phyloP scores from a whole-genome alignment of 2,113 vertebrate species.

The Orthonyx spaldingii region DNA sequence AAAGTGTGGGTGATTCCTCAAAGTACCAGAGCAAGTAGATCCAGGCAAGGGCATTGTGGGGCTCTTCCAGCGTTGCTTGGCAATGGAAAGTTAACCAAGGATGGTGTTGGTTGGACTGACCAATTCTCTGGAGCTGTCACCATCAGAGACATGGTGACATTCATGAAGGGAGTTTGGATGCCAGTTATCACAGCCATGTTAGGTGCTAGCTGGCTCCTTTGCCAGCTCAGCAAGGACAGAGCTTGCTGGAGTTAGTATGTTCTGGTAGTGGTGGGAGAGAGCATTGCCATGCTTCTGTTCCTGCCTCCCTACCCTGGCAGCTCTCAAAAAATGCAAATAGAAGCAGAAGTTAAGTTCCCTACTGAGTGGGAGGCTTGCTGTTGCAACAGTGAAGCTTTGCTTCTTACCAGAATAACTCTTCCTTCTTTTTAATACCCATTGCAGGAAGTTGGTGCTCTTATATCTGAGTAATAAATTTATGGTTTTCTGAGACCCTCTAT shows the following conservation, averaged over 20 bases:
- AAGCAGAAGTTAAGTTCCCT: neutral
- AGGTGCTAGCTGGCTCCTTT: neutral
- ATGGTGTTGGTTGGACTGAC: neutral
- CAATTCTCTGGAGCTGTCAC: neutral
- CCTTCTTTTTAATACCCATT: neutral
- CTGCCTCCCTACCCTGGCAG: neutral
- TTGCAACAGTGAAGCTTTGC: neutral
- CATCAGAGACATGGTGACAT: neutral
- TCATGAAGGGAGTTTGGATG: neutral
- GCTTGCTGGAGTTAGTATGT: neutral
- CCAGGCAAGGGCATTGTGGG: neutral
- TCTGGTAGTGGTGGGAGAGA: neutral
- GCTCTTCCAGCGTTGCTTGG: neutral
- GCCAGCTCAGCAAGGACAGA: neutral
- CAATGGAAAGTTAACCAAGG: neutral
- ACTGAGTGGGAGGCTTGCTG: neutral
- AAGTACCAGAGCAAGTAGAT: neutral
- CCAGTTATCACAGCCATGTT: neutral
- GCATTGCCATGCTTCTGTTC: neutral
- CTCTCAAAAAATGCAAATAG: neutral
- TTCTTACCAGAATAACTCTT: neutral
- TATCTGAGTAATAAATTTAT: neutral
- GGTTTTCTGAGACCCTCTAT: constrained; percentile 7
- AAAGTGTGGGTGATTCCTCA: neutral
- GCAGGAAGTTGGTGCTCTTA: constrained; percentile 4